A percentile compares a stretch with the other conserved stretches of the same genome.
phyloP scores from a whole-genome alignment of 2,113 vertebrate species.

The Chinchilla lanigera region DNA sequence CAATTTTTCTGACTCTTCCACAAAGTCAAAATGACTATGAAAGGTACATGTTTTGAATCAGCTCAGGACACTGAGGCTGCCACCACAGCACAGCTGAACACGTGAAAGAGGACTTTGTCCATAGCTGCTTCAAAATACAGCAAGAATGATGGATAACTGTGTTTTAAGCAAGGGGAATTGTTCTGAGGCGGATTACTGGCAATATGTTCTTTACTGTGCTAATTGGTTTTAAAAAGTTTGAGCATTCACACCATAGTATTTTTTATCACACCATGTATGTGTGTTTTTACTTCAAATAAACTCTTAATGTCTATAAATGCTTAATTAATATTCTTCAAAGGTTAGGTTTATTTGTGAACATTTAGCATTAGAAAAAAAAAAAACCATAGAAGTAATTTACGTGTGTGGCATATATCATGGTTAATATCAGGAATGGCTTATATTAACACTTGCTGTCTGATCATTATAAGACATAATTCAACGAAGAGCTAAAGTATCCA shows the following conservation, averaged over 20 bases:
- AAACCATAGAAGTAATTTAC: background rate
- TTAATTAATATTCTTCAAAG: conserved; percentile 36
- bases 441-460: conserved; percentile 13
- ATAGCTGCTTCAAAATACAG: background rate
- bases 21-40: background rate
- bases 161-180: background rate
- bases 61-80: background rate
- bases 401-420: background rate
- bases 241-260: background rate
- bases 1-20: background rate
- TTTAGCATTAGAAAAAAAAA: background rate
- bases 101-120: background rate
- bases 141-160: background rate
- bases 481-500: conserved; percentile 20
- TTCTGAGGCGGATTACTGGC: background rate
- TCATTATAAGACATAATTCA: background rate
- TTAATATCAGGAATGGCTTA: background rate
- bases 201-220: background rate
- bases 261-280: background rate
- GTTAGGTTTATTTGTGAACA: conserved; percentile 22
- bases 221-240: background rate
- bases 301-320: background rate
- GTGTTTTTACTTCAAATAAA: background rate
- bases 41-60: background rate
- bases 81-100: background rate